Conservation (phyloP, 53 echinoderm and acorn worm genomes). For the Holothuria leucospilota region DNA sequence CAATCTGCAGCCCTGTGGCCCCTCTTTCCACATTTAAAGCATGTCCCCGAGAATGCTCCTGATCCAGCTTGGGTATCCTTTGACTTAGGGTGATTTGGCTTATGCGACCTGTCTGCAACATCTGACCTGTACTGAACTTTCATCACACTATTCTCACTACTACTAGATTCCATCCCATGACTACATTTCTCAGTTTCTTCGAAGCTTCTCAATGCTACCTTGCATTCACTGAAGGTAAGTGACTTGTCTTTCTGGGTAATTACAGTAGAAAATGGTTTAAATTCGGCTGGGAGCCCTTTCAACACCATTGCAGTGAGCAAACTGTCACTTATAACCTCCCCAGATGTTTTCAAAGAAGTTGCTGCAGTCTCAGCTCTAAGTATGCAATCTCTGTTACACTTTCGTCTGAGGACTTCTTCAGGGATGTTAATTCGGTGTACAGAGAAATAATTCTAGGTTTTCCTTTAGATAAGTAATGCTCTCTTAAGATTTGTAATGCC, state of each 20-base stretch:
- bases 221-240: not conserved
- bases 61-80: no score
- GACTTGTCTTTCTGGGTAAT: constrained; percentile 21
- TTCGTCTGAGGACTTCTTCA: constrained; percentile 20
- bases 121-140: no score
- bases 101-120: no score
- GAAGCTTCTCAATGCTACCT: constrained; percentile 24
- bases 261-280: constrained; percentile 41
- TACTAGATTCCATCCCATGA: no score
- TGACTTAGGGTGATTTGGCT: no score
- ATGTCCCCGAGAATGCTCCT: no score
- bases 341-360: constrained; percentile 42
- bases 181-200: not conserved
- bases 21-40: no score
- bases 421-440: constrained; percentile 57
- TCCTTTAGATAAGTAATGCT: constrained; percentile 45
- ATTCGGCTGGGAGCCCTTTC: constrained; percentile 52
- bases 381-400: constrained; percentile 57
- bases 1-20: no score
- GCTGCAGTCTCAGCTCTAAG: constrained; percentile 51
- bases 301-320: constrained; percentile 53
- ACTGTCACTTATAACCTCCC: constrained; percentile 56
- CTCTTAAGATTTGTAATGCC: constrained; percentile 17
- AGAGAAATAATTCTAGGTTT: constrained; percentile 57
- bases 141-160: no score